Evolutionary conservation across 2,888 invertebrate genomes (phyloP), one percentile per base, ranked within the genome.

Genomic region (Agonum fuliginosum): DNA sequence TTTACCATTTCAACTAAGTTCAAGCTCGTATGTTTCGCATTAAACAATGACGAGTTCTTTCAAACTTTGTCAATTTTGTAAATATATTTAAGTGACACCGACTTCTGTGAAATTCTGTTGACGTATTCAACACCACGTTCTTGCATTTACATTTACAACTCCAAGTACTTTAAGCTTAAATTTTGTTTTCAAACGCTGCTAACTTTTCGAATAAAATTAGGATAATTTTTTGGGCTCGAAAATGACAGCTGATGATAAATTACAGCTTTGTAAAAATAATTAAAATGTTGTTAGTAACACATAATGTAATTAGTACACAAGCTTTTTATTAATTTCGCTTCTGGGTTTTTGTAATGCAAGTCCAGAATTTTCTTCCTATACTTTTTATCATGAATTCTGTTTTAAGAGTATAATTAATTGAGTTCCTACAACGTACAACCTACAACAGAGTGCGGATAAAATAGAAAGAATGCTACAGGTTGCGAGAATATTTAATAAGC

Each of bases 271-370:
- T 2, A 14, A 30, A 22, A 30, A 19, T 30, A 62, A 62, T 62
- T 62, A 27, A 62, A 62, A 20, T 62, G 58, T 24, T 24, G 54
- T 54, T 54, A 54, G 24, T 54, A 54, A 54, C 22, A 54, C 54
- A 54, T 62, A 62, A 62, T 62, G 20, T 6, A 62, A 62, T 62
- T 62, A 62, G 30, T 30, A 30, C 27, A 27, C 27, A 62, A 30
- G 58, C 17, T 19, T 17, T 27, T 62, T 30, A 62, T 62, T 27
- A 30, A 62, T 62, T 62, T 30, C 17, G 5, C 17, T 62, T 30
- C 30, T 10, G 27, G 30, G 30, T 30, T 62, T 30, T 30, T 62
- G 14, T 30, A 30, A 27, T 30, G 30, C 27, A 30, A 17, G 20
- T 62, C 22, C 17, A 12, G 24, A 22, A 54, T 54, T 12, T 54